Conservation (phyloP, 1,140 invertebrate genomes). For the Stenopsyche tienmushanensis region DNA sequence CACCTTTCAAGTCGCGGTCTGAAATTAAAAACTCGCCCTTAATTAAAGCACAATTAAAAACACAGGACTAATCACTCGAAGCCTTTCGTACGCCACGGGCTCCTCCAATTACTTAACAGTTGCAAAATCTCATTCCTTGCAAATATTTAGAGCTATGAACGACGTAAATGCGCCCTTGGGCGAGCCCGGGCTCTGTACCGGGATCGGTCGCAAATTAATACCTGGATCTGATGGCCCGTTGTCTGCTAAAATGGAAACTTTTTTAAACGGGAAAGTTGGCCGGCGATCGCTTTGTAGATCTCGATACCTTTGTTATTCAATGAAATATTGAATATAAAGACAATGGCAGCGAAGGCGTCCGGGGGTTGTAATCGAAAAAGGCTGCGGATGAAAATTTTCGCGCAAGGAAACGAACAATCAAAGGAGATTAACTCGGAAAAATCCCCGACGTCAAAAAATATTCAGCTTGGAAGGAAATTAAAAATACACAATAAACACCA, state of each 20-base stretch:
- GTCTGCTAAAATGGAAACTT: not conserved
- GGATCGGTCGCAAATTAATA: not conserved
- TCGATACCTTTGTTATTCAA: not conserved
- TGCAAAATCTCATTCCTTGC: no score
- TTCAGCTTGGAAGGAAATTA: no score
- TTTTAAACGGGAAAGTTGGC: conserved; percentile 1
- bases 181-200: no score
- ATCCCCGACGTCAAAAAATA: no score
- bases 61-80: conserved; percentile 1
- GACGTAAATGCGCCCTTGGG: no score
- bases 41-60: conserved; percentile 15
- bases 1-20: not conserved
- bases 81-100: not conserved
- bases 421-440: no score
- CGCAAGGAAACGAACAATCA: no score
- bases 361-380: no score
- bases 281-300: not conserved
- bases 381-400: no score
- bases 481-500: no score
- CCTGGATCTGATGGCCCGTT: not conserved
- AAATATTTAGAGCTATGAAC: no score
- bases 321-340: not conserved
- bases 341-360: no score
- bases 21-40: conserved; percentile 14
- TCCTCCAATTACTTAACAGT: conserved; percentile 8